Evolutionary conservation across 2,888 invertebrate species (phyloP), one percentile per base, ranked within the genome.

Genomic region (Cecidostiba fungosa): DNA sequence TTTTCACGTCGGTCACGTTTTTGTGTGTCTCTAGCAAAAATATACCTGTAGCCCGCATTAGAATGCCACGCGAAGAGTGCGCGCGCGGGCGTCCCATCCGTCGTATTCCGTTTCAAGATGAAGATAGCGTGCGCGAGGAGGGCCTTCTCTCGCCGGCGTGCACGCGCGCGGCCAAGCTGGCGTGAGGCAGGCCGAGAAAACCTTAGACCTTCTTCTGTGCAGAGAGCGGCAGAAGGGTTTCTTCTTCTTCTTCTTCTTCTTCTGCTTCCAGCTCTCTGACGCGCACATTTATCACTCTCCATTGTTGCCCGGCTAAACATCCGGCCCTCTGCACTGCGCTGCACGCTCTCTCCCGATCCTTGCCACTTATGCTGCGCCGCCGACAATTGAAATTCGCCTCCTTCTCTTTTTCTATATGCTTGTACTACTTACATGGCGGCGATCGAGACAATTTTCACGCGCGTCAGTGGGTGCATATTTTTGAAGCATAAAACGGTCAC

Each of bases 41-140:
- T 88, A 88, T 87, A 88, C 87, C 86, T 86, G 85, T 85, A 90
- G 89, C 87, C 89, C 89, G 90, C 91, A 92, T 92, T 91, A 92
- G 92, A 91, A 92, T 92, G 90, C 88, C 87, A 83, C 86, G 84
- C 84, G 87, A 88, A 86, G 87, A 84, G 86, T 85, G 88, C 91
- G 91, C 90, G 89, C 91, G 91, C 90, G 90, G 90, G 90, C 91
- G 90, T 91, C 89, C 90, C 70, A 36, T 79, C 79, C 88, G 87
- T 87, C 90, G 90, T 92, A 92, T 92, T 92, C 91, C 91, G 90
- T 92, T 92, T 92, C 92, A 92, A 92, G 92, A 92, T 92, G 91
- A 89, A 92, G 92, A 92, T 92, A 92, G 90, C 90, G 89, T 88
- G 54, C 54, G 54, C 54, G 79, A 47, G 87, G 83, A n/a, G n/a